Evolutionary conservation across 2,113 vertebrate genomes (phyloP), one percentile per base, ranked within the genome.

Genomic region (Elgaria multicarinata): DNA sequence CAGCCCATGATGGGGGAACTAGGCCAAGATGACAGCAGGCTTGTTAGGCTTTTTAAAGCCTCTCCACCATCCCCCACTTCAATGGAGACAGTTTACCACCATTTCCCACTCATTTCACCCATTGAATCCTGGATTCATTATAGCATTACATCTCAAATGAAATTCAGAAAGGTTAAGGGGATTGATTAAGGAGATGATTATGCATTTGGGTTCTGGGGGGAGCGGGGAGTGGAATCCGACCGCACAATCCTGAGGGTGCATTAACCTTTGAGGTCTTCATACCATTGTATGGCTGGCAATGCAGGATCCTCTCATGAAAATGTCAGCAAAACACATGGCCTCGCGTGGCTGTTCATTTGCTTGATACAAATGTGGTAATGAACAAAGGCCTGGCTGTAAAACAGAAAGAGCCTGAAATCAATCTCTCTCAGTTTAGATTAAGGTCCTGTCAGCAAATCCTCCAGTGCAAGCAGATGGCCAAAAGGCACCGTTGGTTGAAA

Each of bases 181-280:
- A 91, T 92, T 93, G 66, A 91, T 94, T 89, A 94, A 95, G 16
- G 62, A 92, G n/a, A 0, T 50, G 66, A 91, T 82, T 82, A 87
- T 87, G 79, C 74, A 83, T 90, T 46, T 18, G 80, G 12, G 74
- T 87, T 92, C 85, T 36, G 77, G 33, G 20, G 14, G 39, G 42
- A 9, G 83, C 44, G 16, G n/a, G n/a, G n/a, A n/a, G n/a, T n/a
- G 46, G 76, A 89, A 91, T 46, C 50, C 78, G 72, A 75, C 86
- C 79, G 83, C 76, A 87, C 86, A 79, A 89, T 88, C 53, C 80
- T 84, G 66, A 90, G 62, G 80, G 71, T 24, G 6, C 67, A 85
- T 87, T 90, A 92, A 85, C 71, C 81, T 91, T 89, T 95, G 66
- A 93, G 31, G n/a, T 91, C 76, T 90, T 92, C 58, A 74, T n/a